These are phyloP conservation scores for Oligia fasciuncula DNA, from an alignment of 2,888 invertebrate species.

Conservation along the genomic window DNA sequence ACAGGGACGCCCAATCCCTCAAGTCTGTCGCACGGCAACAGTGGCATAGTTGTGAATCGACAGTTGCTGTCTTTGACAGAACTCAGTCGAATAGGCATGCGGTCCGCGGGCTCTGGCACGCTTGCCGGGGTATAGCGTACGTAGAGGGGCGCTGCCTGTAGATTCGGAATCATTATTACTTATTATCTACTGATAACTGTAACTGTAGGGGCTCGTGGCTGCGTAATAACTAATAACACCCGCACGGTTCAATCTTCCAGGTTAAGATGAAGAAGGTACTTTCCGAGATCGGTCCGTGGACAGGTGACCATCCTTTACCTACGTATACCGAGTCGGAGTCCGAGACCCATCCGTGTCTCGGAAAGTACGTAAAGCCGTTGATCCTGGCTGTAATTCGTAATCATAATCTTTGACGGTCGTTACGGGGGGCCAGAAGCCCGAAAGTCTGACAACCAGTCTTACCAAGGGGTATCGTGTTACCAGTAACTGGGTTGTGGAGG, in stretches of 20 bases:
- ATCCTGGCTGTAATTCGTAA: neutral
- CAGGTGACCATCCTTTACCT: neutral
- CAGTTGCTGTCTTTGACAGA: constrained; percentile 82
- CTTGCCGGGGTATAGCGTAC: constrained; percentile 18
- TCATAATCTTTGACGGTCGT: too few species aligned
- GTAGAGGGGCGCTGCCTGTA: constrained; percentile 34
- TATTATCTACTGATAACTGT: neutral
- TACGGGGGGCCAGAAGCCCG: too few species aligned
- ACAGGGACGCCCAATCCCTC: constrained; percentile 82
- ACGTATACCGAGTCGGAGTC: neutral
- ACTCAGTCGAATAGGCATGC: constrained; percentile 83
- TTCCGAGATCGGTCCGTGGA: neutral
- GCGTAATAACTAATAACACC: neutral
- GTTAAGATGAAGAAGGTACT: neutral
- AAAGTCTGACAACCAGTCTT: neutral
- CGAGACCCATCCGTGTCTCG: neutral
- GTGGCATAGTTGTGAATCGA: constrained; percentile 81
- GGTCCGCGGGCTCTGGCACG: constrained; percentile 79
- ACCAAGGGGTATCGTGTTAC: neutral
- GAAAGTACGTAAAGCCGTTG: neutral
- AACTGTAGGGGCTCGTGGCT: neutral
- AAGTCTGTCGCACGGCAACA: constrained; percentile 79
- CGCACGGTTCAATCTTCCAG: neutral
- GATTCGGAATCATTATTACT: neutral
- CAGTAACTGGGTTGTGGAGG: neutral